phyloP scores from a whole-genome alignment of 2,888 invertebrate genomes.

The Catonia carolina region DNA sequence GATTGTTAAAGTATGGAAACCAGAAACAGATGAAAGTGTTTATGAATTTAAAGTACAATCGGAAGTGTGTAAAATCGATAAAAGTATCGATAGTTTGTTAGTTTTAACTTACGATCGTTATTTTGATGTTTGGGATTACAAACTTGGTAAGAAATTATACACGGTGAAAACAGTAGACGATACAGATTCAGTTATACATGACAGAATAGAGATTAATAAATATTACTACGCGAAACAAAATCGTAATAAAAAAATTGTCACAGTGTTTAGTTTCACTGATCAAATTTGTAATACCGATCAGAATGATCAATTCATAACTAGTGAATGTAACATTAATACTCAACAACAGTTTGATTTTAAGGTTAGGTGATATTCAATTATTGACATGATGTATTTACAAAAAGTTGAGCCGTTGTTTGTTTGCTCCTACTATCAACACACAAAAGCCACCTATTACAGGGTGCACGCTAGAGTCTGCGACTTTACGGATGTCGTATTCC shows the following conservation, averaged over 20 bases:
- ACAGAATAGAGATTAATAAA: not conserved
- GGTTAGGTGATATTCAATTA: too few relatives aligned
- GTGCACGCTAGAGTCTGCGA: too few relatives aligned
- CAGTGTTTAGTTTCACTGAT: not conserved
- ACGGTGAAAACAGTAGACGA: not conserved
- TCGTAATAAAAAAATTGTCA: conserved; percentile 1
- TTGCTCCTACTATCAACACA: too few relatives aligned
- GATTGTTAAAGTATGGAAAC: not conserved
- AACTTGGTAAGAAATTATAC: not conserved
- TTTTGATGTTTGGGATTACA: conserved; percentile 5
- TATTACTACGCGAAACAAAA: not conserved
- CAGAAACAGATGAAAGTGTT: not conserved
- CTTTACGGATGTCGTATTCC: too few relatives aligned
- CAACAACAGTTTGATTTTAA: too few relatives aligned
- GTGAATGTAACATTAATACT: too few relatives aligned
- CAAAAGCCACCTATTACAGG: too few relatives aligned
- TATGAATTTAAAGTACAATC: not conserved
- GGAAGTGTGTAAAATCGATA: conserved; percentile 5
- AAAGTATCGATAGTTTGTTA: not conserved
- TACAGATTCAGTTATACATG: not conserved
- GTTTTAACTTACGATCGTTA: not conserved
- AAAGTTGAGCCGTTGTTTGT: too few relatives aligned
- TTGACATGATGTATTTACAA: too few relatives aligned
- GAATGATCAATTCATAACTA: too few relatives aligned
- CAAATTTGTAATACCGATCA: too few relatives aligned